Conservation (phyloP, 2,888 invertebrate species). For the Drosophila mercatorum region DNA sequence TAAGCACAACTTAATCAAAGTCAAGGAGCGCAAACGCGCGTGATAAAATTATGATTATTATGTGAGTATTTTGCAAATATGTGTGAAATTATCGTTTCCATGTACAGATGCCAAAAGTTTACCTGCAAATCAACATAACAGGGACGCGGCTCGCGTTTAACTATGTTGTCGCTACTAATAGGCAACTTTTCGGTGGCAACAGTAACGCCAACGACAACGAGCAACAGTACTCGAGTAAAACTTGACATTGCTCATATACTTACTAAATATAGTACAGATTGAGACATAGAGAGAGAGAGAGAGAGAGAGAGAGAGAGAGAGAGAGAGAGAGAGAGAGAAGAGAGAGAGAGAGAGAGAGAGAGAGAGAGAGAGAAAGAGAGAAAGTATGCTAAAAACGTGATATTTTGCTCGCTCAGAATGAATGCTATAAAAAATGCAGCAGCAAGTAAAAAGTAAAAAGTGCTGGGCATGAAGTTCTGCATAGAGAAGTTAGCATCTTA, state of each 20-base stretch:
- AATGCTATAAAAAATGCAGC: conserved; percentile 53
- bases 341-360: neutral
- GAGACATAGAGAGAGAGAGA: no score
- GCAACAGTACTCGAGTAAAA: conserved; percentile 15
- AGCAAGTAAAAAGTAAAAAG: conserved; percentile 13
- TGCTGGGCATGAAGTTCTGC: conserved; percentile 13
- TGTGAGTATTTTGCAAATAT: conserved; percentile 61
- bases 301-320: neutral
- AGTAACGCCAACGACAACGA: conserved; percentile 7
- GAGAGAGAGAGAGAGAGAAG: neutral
- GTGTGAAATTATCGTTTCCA: conserved; percentile 73
- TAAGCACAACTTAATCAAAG: conserved; percentile 76
- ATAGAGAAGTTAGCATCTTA: conserved; percentile 41
- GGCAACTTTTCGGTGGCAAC: conserved; percentile 27
- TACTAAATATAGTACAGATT: conserved; percentile 3
- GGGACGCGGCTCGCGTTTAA: conserved; percentile 17
- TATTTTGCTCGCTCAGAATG: conserved; percentile 38
- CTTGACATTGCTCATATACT: conserved; percentile 19
- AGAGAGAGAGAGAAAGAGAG: neutral
- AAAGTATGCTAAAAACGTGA: conserved; percentile 34
- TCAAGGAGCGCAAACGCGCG: conserved; percentile 62
- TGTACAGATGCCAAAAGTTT: conserved; percentile 59
- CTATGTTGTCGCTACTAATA: conserved; percentile 32
- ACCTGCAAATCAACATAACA: conserved; percentile 56
- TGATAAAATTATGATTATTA: conserved; percentile 76